Base-by-base conservation (phyloP, 2,113 vertebrate species). In the Cisticola juncidis region DNA sequence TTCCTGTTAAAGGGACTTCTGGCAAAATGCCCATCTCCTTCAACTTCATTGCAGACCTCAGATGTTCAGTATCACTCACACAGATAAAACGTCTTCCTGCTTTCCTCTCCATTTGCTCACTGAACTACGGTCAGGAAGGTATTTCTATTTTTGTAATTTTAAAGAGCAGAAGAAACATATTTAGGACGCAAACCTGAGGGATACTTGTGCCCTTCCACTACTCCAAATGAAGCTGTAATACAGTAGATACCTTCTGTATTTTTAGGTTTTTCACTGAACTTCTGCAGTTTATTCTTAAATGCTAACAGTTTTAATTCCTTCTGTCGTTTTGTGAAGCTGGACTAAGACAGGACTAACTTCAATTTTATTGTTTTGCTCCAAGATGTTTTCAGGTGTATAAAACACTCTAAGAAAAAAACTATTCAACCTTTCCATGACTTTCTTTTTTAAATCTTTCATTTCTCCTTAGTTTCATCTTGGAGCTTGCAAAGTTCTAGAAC, bases 21-120 rank as follows among this genome's bases (percentile, higher is more conserved):
- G 88, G 90, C 64, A 88, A 88, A 93, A 88, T 9, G 50, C 62
- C 65, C 45, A 58, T 54, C n/a, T 69, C 38, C 58, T 86, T 71
- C 51, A 79, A 65, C 58, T 65, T 90, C 50, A 76, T 5, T 80
- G 58, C 3, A 4, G 45, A 77, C 3, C 45, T 72, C 26, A 73
- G 25, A 50, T 48, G 53, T 86, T 90, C 0, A 0, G 0, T n/a
- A 80, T n/a, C 38, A 20, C 29, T 50, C 25, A 45, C 35, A 64
- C 48, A 78, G 57, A 86, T 74, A 74, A 92, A 74, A 40, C 0
- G 0, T 36, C 31, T 60, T 80, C 66, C 70, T 85, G 44, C 40
- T 77, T 80, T 56, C 62, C 70, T 73, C 58, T 81, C 58, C 40
- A 56, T 65, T 83, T 6, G 1, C 26, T 88, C 31, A 53, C 57